Evolutionary conservation across 2,113 vertebrate genomes (phyloP), one percentile per base, ranked within the genome.

Genomic region (Stomatorhinus ivindoensis): DNA sequence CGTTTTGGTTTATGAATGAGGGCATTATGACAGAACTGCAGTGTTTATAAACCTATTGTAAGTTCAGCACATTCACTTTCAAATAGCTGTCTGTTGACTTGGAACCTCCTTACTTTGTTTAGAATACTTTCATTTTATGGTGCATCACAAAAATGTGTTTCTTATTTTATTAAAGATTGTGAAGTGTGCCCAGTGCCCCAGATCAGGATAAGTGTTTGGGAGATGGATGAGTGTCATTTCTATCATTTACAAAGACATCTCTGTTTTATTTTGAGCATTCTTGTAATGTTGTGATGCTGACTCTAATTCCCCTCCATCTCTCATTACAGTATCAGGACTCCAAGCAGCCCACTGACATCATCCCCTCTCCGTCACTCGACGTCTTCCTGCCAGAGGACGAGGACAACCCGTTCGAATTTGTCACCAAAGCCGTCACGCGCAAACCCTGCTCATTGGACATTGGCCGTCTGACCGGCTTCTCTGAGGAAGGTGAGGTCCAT

Each of bases 391-490:
- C 97, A 27, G 97, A 97, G 94, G 98, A 98, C 85, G 97, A 98
- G 94, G 97, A 96, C 93, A 97, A 95, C 93, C 96, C 97, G 0
- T 98, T 97, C 92, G 98, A 98, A 94, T 97, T 96, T 0, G 92
- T 96, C 94, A 97, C 98, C 89, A 96, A 95, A 82, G 97, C 98
- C 46, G 97, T 99, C 91, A 98, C 98, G 27, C 97, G 97, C 93
- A 99, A 99, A 89, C 98, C 98, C 87, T 97, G 97, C 93, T 99
- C 98, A 2, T 94, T 99, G 86, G 97, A 99, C 92, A 97, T 99
- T 91, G 95, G 94, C 91, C 96, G 95, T 88, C 93, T 96, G 87
- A 93, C 94, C 94, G 88, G 95, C 95, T 91, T 93, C 58, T 95
- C 96, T 55, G 96, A 95, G 93, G 94, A 96, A 92, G 97, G 98